Conservation (phyloP, 2,888 invertebrate species). For the Mesorhabditis belari region DNA sequence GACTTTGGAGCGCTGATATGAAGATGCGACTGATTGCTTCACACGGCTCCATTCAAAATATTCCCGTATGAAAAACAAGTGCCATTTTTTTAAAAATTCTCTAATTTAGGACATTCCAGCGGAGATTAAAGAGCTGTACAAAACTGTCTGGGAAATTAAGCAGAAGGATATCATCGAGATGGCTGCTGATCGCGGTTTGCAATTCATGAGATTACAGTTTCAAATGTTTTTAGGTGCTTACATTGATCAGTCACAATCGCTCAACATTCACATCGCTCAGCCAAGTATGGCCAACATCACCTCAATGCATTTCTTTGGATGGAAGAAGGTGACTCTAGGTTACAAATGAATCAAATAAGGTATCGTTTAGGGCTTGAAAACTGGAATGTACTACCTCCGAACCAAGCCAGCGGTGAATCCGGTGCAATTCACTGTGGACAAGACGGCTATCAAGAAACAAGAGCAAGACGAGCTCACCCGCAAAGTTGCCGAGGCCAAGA, state of each 20-base stretch:
- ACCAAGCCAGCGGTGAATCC: constrained; percentile 93
- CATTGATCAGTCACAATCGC: constrained; percentile 95
- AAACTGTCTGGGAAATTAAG: constrained; percentile 62
- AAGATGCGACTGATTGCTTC: constrained; percentile 84
- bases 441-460: constrained; percentile 58
- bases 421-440: constrained; percentile 95
- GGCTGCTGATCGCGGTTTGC: constrained; percentile 54
- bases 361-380: constrained; percentile 76
- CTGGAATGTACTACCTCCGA: constrained; percentile 96
- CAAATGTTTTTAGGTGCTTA: constrained; percentile 68
- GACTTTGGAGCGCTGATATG: constrained; percentile 89
- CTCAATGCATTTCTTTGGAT: constrained; percentile 96
- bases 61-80: constrained; percentile 16
- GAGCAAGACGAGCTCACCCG: constrained; percentile 1
- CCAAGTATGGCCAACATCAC: constrained; percentile 86
- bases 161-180: constrained; percentile 70
- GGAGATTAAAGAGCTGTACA: constrained; percentile 57
- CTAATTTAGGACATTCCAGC: constrained; percentile 38
- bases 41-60: constrained; percentile 78
- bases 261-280: constrained; percentile 92
- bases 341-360: not conserved
- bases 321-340: constrained; percentile 68
- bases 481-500: constrained; percentile 1
- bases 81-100: not conserved
- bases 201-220: too few species aligned